These are phyloP conservation scores for Seriola quinqueradiata DNA, from an alignment of 2,113 vertebrate species.

Conservation along the genomic window DNA sequence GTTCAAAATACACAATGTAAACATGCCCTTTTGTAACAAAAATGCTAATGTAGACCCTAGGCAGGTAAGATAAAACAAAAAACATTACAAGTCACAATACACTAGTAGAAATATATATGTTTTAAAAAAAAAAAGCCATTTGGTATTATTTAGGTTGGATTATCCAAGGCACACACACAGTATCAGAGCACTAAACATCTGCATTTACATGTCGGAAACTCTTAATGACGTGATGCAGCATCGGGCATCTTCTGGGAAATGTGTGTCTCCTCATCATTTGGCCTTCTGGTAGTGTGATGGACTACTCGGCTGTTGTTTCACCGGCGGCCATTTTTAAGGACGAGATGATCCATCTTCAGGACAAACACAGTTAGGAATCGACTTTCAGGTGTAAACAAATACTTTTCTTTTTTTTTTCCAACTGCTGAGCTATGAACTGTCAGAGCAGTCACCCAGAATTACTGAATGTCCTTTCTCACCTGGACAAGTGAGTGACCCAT, in stretches of 20 bases:
- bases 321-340: constrained; percentile 39
- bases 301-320: constrained; percentile 8
- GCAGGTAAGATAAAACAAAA: too few relatives aligned
- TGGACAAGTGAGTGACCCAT: constrained; percentile 51
- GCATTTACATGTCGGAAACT: background rate
- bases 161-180: background rate
- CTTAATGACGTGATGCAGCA: background rate
- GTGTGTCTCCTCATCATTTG: background rate
- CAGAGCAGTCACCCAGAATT: constrained; percentile 45
- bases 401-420: background rate
- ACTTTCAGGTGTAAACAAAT: constrained; percentile 62
- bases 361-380: constrained; percentile 42
- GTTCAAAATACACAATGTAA: too few relatives aligned
- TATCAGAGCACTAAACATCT: background rate
- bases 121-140: background rate
- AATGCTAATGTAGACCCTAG: too few relatives aligned
- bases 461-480: constrained; percentile 28
- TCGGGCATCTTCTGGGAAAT: background rate
- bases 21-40: too few relatives aligned
- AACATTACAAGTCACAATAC: too few relatives aligned
- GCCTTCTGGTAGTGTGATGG: constrained; percentile 23
- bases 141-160: background rate
- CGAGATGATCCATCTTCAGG: constrained; percentile 59
- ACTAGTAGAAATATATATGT: too few relatives aligned
- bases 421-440: constrained; percentile 57